A percentile compares a stretch with the other conserved stretches of the same genome.
Evolutionary conservation across 2,797 vertebrate genomes (phyloP).

Genomic region (Linurgus olivaceus): DNA sequence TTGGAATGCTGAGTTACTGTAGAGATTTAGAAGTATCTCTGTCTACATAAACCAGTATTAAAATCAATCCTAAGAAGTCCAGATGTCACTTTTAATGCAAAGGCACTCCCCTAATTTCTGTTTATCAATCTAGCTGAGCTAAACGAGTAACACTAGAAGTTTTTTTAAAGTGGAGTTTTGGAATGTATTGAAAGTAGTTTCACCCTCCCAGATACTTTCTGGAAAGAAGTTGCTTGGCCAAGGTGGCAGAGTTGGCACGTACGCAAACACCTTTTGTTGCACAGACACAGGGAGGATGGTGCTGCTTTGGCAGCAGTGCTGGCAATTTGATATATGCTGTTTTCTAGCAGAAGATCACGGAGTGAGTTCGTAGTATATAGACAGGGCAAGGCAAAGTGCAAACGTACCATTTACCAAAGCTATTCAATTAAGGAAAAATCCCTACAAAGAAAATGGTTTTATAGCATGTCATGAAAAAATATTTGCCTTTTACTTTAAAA

Average conservation of each 20-base stretch:
- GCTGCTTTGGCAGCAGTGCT: neutral
- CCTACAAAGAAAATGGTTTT: constrained; percentile 60
- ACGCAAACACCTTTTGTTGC: neutral
- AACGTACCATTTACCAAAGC: constrained; percentile 37
- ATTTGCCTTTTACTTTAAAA: constrained; percentile 72
- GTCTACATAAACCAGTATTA: neutral
- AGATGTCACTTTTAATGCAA: neutral
- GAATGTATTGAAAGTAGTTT: neutral
- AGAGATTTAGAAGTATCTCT: neutral
- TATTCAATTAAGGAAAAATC: constrained; percentile 70
- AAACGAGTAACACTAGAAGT: neutral
- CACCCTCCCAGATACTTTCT: neutral
- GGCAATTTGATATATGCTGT: neutral
- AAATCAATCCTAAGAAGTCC: neutral
- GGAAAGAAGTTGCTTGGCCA: neutral
- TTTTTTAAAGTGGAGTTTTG: neutral
- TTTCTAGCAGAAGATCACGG: neutral
- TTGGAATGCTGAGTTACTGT: neutral
- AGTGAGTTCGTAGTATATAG: neutral
- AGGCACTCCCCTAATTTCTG: neutral
- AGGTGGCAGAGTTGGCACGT: neutral
- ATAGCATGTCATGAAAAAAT: constrained; percentile 57
- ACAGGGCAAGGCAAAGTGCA: constrained; percentile 16
- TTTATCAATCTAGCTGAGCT: neutral
- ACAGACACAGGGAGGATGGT: neutral